Conservation (phyloP, 2,113 vertebrate species). For the Hippocampus guttulatus region DNA sequence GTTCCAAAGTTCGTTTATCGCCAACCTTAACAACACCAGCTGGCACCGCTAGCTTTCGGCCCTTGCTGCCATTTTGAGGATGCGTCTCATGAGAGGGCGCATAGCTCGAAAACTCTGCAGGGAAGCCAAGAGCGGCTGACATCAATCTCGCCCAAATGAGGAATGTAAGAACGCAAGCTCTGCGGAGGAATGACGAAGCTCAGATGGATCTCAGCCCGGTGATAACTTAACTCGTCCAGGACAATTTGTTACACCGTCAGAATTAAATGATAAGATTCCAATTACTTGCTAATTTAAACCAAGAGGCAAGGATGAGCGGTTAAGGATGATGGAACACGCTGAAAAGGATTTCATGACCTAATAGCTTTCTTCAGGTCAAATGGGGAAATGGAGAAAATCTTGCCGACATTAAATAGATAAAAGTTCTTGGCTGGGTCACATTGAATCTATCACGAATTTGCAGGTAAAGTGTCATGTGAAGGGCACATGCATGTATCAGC, state of each 20-base stretch:
- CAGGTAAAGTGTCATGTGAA: constrained; percentile 20
- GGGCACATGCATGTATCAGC: constrained; percentile 4
- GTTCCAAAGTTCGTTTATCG: background rate
- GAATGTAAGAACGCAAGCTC: constrained; percentile 23
- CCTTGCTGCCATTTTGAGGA: constrained; percentile 31
- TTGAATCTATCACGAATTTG: constrained; percentile 23
- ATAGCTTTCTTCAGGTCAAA: constrained; percentile 44
- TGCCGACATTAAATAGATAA: constrained; percentile 31
- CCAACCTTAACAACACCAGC: background rate
- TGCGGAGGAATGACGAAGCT: constrained; percentile 31
- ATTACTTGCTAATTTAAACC: constrained; percentile 55
- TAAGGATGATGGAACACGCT: constrained; percentile 23
- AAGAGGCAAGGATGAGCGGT: constrained; percentile 28
- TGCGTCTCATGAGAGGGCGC: constrained; percentile 23
- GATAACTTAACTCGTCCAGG: constrained; percentile 39
- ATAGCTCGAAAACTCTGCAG: constrained; percentile 24
- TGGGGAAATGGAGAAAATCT: constrained; percentile 34
- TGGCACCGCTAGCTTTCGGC: constrained; percentile 17
- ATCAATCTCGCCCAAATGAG: constrained; percentile 23
- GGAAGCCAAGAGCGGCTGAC: constrained; percentile 17
- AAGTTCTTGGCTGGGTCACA: constrained; percentile 26
- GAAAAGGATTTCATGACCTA: constrained; percentile 28
- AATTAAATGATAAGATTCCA: constrained; percentile 68
- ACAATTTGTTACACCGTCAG: constrained; percentile 42
- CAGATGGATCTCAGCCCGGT: constrained; percentile 23